Evolutionary conservation across 2,888 invertebrate genomes (phyloP).

Genomic region (Oscheius onirici): DNA sequence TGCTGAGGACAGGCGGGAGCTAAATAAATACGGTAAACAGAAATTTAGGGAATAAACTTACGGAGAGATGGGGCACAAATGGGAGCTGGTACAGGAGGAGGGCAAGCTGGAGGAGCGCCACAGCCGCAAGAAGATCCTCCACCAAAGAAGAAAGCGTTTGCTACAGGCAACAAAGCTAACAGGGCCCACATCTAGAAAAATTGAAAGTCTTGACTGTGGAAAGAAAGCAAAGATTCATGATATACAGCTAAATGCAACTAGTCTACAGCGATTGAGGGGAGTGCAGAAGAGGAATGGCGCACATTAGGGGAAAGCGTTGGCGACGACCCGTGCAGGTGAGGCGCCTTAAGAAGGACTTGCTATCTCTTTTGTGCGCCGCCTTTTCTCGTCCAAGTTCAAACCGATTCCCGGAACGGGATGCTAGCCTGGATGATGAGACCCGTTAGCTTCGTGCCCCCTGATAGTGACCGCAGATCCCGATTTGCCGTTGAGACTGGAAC

Average conservation of each 20-base stretch:
- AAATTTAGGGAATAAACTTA: too few species aligned
- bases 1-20: slow-evolving; percentile 25
- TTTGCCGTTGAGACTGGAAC: slow-evolving; percentile 1
- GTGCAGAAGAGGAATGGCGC: slow-evolving; percentile 3
- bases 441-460: slow-evolving; percentile 26
- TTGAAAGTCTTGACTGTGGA: neutral
- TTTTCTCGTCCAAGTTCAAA: slow-evolving; percentile 33
- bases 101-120: slow-evolving; percentile 44
- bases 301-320: slow-evolving; percentile 28
- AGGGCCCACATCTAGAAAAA: slow-evolving; percentile 30
- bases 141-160: slow-evolving; percentile 58
- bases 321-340: slow-evolving; percentile 30
- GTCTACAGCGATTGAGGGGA: neutral
- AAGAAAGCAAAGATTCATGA: neutral
- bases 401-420: slow-evolving; percentile 33
- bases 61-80: slow-evolving; percentile 27
- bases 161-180: slow-evolving; percentile 22
- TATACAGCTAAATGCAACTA: neutral
- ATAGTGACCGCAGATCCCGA: slow-evolving; percentile 19
- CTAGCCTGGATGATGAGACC: slow-evolving; percentile 29
- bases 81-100: slow-evolving; percentile 47
- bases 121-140: slow-evolving; percentile 48
- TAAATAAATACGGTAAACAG: too few species aligned
- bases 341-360: slow-evolving; percentile 31
- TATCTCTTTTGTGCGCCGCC: slow-evolving; percentile 33